Base-by-base conservation (phyloP, 2,797 vertebrate species). In the Chiroxiphia lanceolata region DNA sequence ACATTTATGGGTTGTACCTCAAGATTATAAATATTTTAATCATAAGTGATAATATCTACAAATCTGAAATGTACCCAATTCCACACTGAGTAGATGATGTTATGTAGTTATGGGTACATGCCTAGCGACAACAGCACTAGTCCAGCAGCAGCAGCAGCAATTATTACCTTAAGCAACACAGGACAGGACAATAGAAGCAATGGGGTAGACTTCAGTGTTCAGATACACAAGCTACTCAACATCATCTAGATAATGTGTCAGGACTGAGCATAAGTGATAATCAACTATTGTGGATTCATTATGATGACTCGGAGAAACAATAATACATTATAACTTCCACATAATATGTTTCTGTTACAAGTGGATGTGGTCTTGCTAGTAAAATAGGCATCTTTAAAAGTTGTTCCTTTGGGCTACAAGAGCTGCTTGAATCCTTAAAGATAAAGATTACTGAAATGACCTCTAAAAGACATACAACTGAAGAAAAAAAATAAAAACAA, bases 271-370 rank as follows among this genome's bases (percentile, higher is more conserved):
- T 53, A 97, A 96, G 80, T 81, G 89, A 92, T 92, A 87, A 94
- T 83, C 96, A 96, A 94, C 60, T 93, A 93, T 90, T 68, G 70
- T 70, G 40, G 40, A 61, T 61, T 94, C 77, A 94, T 93, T 92
- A 95, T 67, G 60, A 88, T 93, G 70, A 96, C 45, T 94, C 90
- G 95, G 83, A 90, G 78, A 96, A 95, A 89, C 42, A 95, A 75
- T 85, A 93, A 87, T 90, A 78, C 53, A 50, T 87, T 95, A 87
- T 69, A 93, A 95, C 97, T 87, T 94, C 76, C 80, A 94, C 72
- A 79, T 83, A 90, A 93, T 95, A 75, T 77, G 36, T 78, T 95
- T 87, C 57, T 90, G 27, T 87, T 94, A 17, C 36, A 54, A 70
- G 36, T 11, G 3, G 26, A 83, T 72, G 34, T 82, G 77, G 80